These are phyloP conservation scores for Trichomycterus rosablanca DNA, from an alignment of 2,113 vertebrate species.

Conservation along the genomic window DNA sequence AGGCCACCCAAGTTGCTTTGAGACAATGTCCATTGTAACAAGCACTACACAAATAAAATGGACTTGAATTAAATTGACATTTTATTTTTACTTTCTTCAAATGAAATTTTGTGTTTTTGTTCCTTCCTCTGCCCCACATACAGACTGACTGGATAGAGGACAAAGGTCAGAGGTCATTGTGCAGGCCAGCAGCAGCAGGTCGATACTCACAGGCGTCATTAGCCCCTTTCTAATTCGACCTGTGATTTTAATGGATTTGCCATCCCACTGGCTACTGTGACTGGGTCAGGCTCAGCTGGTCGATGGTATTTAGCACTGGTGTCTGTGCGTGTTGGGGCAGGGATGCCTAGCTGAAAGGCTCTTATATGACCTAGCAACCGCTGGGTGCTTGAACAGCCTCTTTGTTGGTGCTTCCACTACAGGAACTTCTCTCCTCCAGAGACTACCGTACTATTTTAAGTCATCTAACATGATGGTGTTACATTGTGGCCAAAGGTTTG, in stretches of 20 bases:
- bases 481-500: no score
- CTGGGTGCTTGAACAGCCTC: background rate
- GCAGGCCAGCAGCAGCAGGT: background rate
- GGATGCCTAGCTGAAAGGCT: background rate
- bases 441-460: no score
- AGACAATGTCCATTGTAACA: no score
- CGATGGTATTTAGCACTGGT: conserved; percentile 2
- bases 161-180: conserved; percentile 10
- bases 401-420: background rate
- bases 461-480: no score
- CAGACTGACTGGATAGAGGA: background rate
- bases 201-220: background rate
- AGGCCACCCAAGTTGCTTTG: no score
- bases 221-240: background rate
- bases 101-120: no score
- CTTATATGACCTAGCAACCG: conserved; percentile 1
- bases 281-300: conserved; percentile 21
- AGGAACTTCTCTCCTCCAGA: no score
- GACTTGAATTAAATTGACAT: no score
- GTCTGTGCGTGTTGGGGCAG: conserved; percentile 6
- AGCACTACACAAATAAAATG: no score
- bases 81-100: no score
- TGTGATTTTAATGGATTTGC: conserved; percentile 23
- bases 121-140: background rate
- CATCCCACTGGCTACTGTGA: conserved; percentile 23